A percentile compares a stretch with the other conserved stretches of the same genome.
Conservation (phyloP, 2,113 vertebrate species). For the Polyodon spathula region DNA sequence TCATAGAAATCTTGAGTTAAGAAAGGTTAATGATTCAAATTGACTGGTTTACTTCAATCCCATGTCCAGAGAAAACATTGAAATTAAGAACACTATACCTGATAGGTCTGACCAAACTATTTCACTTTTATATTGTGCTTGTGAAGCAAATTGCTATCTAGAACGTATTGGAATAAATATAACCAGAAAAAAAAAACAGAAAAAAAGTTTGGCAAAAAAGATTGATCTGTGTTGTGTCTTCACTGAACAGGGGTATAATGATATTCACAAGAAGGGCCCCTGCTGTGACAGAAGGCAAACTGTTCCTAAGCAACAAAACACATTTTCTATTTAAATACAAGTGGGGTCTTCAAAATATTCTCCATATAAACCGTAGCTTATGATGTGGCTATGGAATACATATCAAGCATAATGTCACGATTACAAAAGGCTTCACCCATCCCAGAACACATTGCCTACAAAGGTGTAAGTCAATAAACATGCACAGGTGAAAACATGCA, state of each 20-base stretch:
- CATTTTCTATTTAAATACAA: slow-evolving; percentile 36
- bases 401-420: slow-evolving; percentile 13
- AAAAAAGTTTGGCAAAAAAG: slow-evolving; percentile 45
- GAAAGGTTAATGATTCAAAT: no score
- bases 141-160: not conserved
- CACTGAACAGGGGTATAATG: slow-evolving; percentile 47
- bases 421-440: slow-evolving; percentile 29
- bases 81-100: not conserved
- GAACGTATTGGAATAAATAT: slow-evolving; percentile 23
- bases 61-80: no score
- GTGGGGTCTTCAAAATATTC: slow-evolving; percentile 50
- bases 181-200: slow-evolving; percentile 42
- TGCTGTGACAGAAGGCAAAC: slow-evolving; percentile 44
- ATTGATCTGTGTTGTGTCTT: slow-evolving; percentile 41
- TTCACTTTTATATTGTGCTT: not conserved
- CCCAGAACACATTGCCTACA: slow-evolving; percentile 38
- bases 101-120: not conserved
- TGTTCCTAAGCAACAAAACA: slow-evolving; percentile 65
- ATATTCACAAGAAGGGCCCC: slow-evolving; percentile 54
- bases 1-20: no score
- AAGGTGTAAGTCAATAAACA: no score
- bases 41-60: no score
- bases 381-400: slow-evolving; percentile 32
- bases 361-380: slow-evolving; percentile 34
- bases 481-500: no score